Conservation (phyloP, 2,113 vertebrate genomes). For the Xiphophorus maculatus region DNA sequence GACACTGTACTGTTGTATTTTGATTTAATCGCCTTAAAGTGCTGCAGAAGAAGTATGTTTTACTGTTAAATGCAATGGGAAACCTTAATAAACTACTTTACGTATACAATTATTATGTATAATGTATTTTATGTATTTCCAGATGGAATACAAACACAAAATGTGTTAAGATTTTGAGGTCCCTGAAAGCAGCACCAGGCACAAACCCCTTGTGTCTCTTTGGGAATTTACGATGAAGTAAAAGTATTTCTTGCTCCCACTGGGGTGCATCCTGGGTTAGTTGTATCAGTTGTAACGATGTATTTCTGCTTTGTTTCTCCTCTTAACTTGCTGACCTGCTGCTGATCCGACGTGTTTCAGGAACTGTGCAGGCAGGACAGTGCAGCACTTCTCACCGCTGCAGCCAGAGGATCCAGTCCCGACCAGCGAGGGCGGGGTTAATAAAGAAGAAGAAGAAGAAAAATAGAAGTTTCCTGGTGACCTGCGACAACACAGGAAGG, state of each 20-base stretch:
- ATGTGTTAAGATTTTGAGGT: not conserved
- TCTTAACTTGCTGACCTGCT: not conserved
- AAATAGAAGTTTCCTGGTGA: conserved; percentile 79
- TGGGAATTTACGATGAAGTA: not conserved
- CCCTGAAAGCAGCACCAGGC: not conserved
- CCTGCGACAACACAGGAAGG: conserved; percentile 70
- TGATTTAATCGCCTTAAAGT: not conserved
- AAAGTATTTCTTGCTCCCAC: not conserved
- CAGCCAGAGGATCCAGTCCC: conserved; percentile 19
- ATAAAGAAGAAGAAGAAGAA: conserved; percentile 32
- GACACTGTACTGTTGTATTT: not conserved
- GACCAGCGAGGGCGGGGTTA: conserved; percentile 51
- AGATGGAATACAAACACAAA: not conserved
- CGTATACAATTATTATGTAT: too few species aligned
- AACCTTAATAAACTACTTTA: not conserved
- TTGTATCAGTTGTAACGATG: not conserved
- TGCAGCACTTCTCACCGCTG: not conserved
- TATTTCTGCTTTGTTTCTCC: not conserved
- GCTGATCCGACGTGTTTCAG: not conserved
- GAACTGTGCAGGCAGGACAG: not conserved
- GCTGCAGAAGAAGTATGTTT: not conserved
- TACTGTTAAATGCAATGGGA: not conserved
- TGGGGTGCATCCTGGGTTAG: too few species aligned
- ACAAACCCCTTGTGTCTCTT: not conserved
- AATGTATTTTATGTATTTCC: not conserved